These are phyloP conservation scores for Zaprionus nigranus DNA, from an alignment of 1,140 invertebrate species.

Conservation along the genomic window DNA sequence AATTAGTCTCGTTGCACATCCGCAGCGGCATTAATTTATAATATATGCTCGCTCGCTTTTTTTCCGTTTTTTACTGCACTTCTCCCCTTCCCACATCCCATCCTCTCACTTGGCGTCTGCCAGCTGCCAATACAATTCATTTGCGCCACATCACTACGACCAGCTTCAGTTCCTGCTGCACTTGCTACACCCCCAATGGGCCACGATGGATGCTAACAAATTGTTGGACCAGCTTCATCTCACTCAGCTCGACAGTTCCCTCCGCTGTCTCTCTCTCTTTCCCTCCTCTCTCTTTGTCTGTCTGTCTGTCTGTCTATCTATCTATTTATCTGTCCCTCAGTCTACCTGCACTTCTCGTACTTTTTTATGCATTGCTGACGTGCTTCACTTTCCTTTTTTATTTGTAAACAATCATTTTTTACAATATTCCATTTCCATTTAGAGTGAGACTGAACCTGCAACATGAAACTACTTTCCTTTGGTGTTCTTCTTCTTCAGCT, in stretches of 20 bases:
- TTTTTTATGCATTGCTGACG: constrained; percentile 50
- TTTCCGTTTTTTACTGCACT: not conserved
- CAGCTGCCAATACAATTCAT: constrained; percentile 79
- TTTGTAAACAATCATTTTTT: constrained; percentile 76
- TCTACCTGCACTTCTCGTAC: constrained; percentile 58
- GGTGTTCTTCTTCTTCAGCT: constrained; percentile 20
- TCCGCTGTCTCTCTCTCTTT: not conserved
- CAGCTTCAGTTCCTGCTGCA: constrained; percentile 13
- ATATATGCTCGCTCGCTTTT: constrained; percentile 36
- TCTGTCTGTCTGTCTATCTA: constrained; percentile 10
- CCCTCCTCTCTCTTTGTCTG: not conserved
- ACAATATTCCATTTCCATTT: constrained; percentile 54
- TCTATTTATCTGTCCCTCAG: constrained; percentile 8
- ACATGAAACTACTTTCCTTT: constrained; percentile 26
- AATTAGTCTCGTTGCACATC: constrained; percentile 63
- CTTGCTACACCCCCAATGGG: constrained; percentile 18
- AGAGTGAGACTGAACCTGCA: constrained; percentile 47
- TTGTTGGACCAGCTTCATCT: constrained; percentile 38
- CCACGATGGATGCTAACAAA: constrained; percentile 61
- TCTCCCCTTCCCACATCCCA: not conserved
- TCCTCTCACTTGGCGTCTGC: constrained; percentile 52
- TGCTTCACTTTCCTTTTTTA: constrained; percentile 44
- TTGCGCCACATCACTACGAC: constrained; percentile 64
- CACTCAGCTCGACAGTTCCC: constrained; percentile 4
- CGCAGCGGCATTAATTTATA: constrained; percentile 66